Evolutionary conservation across 2,888 invertebrate genomes (phyloP).

Genomic region (Uloborus plumipes): DNA sequence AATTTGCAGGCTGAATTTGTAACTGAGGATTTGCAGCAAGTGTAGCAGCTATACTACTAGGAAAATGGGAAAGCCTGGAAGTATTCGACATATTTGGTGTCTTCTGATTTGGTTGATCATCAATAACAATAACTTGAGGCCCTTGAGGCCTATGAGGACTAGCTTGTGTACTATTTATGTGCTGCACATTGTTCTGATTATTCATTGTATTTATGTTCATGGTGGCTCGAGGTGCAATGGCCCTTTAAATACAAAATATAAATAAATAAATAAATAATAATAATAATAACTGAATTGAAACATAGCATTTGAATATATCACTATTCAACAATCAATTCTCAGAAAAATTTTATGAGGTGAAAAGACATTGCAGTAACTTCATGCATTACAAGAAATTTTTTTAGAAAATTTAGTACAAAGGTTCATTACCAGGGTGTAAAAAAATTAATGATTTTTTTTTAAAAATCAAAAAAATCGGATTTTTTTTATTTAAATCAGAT

Average conservation of each 20-base stretch:
- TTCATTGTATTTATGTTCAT: conserved; percentile 28
- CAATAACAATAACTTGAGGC: conserved; percentile 60
- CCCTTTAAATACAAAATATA: conserved; percentile 25
- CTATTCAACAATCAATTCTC: not conserved
- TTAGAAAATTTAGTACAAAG: too few relatives aligned
- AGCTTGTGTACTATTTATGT: conserved; percentile 1
- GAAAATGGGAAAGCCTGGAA: conserved; percentile 56
- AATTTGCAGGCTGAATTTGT: conserved; percentile 53
- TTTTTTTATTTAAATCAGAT: too few relatives aligned
- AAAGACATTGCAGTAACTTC: too few relatives aligned
- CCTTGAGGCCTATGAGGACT: conserved; percentile 3
- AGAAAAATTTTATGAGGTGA: too few relatives aligned
- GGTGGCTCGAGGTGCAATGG: conserved; percentile 36
- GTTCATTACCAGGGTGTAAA: too few relatives aligned
- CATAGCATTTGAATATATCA: not conserved
- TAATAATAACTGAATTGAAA: not conserved
- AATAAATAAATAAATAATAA: not conserved
- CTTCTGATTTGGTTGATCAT: conserved; percentile 45
- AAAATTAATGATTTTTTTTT: too few relatives aligned
- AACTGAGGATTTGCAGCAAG: conserved; percentile 42
- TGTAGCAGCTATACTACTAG: conserved; percentile 36
- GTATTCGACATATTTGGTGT: conserved; percentile 63
- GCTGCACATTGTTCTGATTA: conserved; percentile 28
- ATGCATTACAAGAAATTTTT: too few relatives aligned
- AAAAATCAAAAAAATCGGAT: too few relatives aligned